phyloP scores from a whole-genome alignment of 1,140 invertebrate species.

The Littorina saxatilis region DNA sequence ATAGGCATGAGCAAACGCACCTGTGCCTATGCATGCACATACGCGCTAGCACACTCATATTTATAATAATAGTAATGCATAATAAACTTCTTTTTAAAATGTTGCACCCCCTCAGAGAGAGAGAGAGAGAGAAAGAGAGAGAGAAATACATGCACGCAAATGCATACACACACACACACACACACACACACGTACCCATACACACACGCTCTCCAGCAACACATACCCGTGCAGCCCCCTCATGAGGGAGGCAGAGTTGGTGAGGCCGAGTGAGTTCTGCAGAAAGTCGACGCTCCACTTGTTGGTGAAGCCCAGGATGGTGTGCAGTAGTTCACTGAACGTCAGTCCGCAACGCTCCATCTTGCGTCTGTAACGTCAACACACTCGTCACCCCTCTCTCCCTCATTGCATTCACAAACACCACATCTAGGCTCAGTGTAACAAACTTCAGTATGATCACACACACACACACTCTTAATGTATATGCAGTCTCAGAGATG shows the following conservation, averaged over 20 bases:
- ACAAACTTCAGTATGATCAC: too few species aligned
- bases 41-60: neutral
- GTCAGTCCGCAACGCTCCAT: constrained; percentile 77
- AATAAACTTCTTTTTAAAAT: neutral
- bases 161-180: neutral
- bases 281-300: constrained; percentile 90
- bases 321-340: constrained; percentile 90
- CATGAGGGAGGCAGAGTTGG: constrained; percentile 66
- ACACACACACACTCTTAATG: too few species aligned
- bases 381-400: too few species aligned
- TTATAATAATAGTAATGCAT: neutral
- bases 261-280: constrained; percentile 83
- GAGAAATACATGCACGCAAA: neutral
- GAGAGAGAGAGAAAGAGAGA: too few species aligned
- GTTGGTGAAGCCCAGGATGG: constrained; percentile 92
- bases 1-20: too few species aligned
- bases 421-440: too few species aligned
- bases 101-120: neutral
- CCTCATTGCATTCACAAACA: too few species aligned
- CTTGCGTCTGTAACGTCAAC: constrained; percentile 61
- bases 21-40: constrained; percentile 71
- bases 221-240: constrained; percentile 58
- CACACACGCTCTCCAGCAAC: too few species aligned
- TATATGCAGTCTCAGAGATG: too few species aligned
- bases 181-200: neutral